Conservation (phyloP, 2,888 invertebrate species). For the Ditylenchus weischeri region DNA sequence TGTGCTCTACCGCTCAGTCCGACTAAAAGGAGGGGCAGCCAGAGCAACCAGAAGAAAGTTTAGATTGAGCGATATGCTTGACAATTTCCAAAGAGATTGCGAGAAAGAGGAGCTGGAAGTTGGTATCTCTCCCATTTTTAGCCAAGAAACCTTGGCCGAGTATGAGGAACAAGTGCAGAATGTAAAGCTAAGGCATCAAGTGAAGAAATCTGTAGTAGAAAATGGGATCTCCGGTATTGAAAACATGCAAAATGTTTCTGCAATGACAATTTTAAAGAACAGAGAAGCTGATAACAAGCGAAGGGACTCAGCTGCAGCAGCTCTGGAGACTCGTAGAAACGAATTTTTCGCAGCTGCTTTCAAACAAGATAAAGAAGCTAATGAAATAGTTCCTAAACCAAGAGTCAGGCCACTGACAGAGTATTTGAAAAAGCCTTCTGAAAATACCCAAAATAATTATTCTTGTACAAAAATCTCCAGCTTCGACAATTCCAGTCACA, state of each 20-base stretch:
- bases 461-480: too few relatives aligned
- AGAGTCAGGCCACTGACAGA: slow-evolving; percentile 2
- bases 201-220: not conserved
- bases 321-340: not conserved
- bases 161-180: not conserved
- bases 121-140: not conserved
- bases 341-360: slow-evolving; percentile 6
- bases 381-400: too few relatives aligned
- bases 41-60: slow-evolving; percentile 4
- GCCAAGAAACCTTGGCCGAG: not conserved
- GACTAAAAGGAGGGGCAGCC: slow-evolving; percentile 1
- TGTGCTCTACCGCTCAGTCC: not conserved
- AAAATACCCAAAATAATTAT: not conserved
- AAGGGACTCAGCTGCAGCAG: not conserved
- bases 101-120: not conserved
- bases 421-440: not conserved
- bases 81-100: slow-evolving; percentile 7
- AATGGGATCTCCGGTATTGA: not conserved
- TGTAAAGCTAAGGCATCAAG: not conserved
- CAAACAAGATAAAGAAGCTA: too few relatives aligned
- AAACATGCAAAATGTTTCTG: not conserved
- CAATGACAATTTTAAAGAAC: not conserved
- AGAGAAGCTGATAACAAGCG: not conserved
- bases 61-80: slow-evolving; percentile 14
- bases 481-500: too few relatives aligned